Evolutionary conservation across 2,888 invertebrate species (phyloP).

Genomic region (Pristionchus exspectatus): DNA sequence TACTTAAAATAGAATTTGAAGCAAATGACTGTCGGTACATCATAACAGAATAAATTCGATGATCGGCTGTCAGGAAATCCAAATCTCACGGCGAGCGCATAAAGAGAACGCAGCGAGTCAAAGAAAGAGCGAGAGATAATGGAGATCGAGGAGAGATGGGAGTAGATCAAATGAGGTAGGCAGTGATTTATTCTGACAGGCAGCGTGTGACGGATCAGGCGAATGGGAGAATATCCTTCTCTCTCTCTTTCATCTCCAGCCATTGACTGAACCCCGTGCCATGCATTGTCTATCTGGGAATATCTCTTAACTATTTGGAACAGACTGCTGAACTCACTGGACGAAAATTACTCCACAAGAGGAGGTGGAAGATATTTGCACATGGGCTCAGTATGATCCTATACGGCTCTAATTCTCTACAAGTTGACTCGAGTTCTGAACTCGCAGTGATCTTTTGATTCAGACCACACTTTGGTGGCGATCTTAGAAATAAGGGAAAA

Average conservation of each 20-base stretch:
- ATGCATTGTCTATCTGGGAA: background rate
- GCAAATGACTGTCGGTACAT: background rate
- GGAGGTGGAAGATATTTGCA: background rate
- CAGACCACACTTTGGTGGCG: background rate
- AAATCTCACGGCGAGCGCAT: background rate
- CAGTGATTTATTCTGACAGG: slow-evolving; percentile 29
- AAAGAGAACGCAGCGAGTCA: background rate
- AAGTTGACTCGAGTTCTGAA: slow-evolving; percentile 10
- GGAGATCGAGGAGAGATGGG: background rate
- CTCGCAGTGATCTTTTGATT: background rate
- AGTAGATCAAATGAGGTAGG: background rate
- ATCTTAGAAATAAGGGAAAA: background rate
- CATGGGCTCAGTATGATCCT: background rate
- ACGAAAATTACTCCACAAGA: background rate
- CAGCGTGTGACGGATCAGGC: slow-evolving; percentile 22
- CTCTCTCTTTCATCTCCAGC: background rate
- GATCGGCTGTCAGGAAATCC: background rate
- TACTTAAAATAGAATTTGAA: background rate
- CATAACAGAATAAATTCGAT: slow-evolving; percentile 29
- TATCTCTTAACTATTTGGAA: background rate
- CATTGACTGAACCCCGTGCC: slow-evolving; percentile 22
- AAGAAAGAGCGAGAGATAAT: background rate
- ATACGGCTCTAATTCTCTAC: background rate
- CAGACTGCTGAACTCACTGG: background rate
- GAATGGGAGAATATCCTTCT: background rate